Conservation (phyloP, 2,797 vertebrate genomes). For the Acipenser transmontanus region DNA sequence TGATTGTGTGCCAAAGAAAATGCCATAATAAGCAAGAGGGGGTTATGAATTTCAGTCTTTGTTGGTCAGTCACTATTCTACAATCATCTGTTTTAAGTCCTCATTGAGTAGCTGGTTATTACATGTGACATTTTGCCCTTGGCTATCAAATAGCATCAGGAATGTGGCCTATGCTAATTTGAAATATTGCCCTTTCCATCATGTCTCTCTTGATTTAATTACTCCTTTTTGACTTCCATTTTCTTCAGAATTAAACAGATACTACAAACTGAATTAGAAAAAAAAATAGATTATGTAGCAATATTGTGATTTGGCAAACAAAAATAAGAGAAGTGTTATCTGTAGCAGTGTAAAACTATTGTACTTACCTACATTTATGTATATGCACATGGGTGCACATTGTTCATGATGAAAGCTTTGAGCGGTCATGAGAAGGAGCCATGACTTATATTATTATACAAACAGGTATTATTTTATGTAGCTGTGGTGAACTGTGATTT, state of each 20-base stretch:
- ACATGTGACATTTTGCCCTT: background rate
- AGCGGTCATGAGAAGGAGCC: too few relatives aligned
- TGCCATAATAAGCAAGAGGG: background rate
- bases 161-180: background rate
- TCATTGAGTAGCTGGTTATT: background rate
- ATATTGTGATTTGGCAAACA: too few relatives aligned
- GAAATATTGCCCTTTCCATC: conserved; percentile 1
- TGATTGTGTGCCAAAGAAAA: background rate
- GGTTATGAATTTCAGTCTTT: background rate
- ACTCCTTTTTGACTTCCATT: background rate
- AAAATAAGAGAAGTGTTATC: too few relatives aligned
- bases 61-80: conserved; percentile 1
- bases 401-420: too few relatives aligned
- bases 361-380: too few relatives aligned
- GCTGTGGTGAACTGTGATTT: too few relatives aligned
- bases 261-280: background rate
- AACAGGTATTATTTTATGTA: too few relatives aligned
- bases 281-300: too few relatives aligned
- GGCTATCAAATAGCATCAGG: background rate
- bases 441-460: too few relatives aligned
- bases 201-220: background rate
- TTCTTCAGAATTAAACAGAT: background rate
- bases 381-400: too few relatives aligned
- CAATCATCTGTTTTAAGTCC: background rate
- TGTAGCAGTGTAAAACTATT: too few relatives aligned